These are phyloP conservation scores for Rhinella marina DNA, from an alignment of 2,797 vertebrate species.

Conservation along the genomic window DNA sequence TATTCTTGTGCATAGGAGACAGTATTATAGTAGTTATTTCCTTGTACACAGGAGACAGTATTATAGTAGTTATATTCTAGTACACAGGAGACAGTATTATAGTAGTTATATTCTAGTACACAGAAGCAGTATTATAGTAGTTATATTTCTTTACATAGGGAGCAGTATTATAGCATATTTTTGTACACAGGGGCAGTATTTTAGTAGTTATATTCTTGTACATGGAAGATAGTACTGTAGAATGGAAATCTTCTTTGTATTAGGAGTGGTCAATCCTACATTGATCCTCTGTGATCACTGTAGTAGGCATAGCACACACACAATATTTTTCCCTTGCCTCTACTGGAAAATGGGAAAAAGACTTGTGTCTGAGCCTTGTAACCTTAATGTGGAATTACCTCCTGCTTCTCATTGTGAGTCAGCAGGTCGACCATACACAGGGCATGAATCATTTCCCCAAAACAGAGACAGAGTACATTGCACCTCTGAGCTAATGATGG, in stretches of 20 bases:
- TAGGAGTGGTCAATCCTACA: not conserved
- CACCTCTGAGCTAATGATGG: conserved; percentile 22
- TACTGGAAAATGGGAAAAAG: not conserved
- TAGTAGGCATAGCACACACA: not conserved
- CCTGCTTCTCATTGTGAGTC: conserved; percentile 32
- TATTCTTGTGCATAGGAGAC: not conserved
- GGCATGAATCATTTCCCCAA: conserved; percentile 50
- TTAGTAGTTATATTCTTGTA: not conserved
- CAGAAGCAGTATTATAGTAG: not conserved
- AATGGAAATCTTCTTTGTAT: not conserved
- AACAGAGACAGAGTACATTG: conserved; percentile 26
- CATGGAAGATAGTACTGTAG: no score
- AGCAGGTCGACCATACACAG: not conserved
- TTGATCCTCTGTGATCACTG: not conserved
- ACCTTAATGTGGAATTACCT: not conserved
- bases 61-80: not conserved
- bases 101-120: not conserved
- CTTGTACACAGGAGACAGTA: not conserved
- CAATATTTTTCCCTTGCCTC: not conserved
- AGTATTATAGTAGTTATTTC: conserved; percentile 9
- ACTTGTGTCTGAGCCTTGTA: not conserved
- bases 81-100: not conserved
- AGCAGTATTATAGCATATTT: not conserved
- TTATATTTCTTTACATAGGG: not conserved
- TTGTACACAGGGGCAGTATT: not conserved